phyloP scores from a whole-genome alignment of 2,888 invertebrate genomes.

The Pammene fasciana region DNA sequence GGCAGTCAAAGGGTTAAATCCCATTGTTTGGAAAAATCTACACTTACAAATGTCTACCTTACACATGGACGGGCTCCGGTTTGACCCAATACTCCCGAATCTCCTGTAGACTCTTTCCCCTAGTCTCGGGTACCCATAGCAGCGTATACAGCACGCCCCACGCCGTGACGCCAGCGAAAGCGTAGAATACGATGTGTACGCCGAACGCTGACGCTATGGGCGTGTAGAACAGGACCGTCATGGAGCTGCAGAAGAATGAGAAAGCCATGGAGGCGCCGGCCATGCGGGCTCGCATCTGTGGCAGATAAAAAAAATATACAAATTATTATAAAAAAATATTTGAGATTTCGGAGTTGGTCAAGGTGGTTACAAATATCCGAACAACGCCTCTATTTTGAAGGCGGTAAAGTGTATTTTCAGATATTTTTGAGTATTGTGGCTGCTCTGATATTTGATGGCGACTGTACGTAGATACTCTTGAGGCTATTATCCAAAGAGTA shows the following conservation, averaged over 20 bases:
- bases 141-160: conserved; percentile 68
- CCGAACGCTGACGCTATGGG: conserved; percentile 67
- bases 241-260: conserved; percentile 70
- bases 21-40: no score
- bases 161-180: conserved; percentile 65
- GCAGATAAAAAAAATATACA: no score
- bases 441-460: no score
- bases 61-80: conserved; percentile 59
- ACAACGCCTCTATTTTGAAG: no score
- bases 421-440: no score
- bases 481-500: no score
- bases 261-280: conserved; percentile 69
- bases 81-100: conserved; percentile 66
- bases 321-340: no score
- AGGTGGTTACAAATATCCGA: not conserved
- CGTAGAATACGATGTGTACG: conserved; percentile 67
- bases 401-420: no score
- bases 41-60: conserved; percentile 17
- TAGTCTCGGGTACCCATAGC: conserved; percentile 77
- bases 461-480: no score
- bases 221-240: conserved; percentile 68
- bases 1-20: no score
- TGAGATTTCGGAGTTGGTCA: no score
- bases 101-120: conserved; percentile 68
- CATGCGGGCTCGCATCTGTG: conserved; percentile 67